phyloP scores from a whole-genome alignment of 2,797 vertebrate genomes.

The Octomys mimax region DNA sequence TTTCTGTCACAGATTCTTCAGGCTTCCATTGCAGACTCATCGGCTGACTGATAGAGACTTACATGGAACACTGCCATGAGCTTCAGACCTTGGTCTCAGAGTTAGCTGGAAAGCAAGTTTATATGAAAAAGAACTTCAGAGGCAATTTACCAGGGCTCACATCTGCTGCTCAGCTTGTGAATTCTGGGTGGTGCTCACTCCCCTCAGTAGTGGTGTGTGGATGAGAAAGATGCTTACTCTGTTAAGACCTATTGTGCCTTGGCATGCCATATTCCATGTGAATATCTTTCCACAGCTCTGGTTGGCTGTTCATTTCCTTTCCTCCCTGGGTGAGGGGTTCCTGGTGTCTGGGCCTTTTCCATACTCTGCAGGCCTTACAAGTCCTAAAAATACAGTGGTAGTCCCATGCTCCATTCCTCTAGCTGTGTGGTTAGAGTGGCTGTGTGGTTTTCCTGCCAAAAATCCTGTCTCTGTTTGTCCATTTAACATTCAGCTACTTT shows the following conservation, averaged over 20 bases:
- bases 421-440: not conserved
- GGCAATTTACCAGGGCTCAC: too few relatives aligned
- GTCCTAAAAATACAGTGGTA: not conserved
- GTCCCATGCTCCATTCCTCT: not conserved
- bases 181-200: not conserved
- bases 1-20: too few relatives aligned
- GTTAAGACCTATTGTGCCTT: not conserved
- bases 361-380: not conserved
- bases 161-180: not conserved
- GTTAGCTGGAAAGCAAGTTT: not conserved
- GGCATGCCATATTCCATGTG: not conserved
- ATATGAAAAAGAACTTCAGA: not conserved
- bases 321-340: not conserved
- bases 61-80: too few relatives aligned
- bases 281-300: not conserved
- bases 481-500: not conserved
- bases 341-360: not conserved
- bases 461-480: not conserved
- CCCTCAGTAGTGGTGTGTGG: not conserved
- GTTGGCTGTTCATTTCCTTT: not conserved
- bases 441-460: slow-evolving; percentile 10
- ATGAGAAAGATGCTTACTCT: not conserved
- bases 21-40: too few relatives aligned
- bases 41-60: too few relatives aligned
- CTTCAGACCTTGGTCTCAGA: not conserved